These are phyloP conservation scores for Pseudorhiza aurosa DNA, from an alignment of 30 jellyfish, hydroid and myxozoan genomes.

Conservation along the genomic window DNA sequence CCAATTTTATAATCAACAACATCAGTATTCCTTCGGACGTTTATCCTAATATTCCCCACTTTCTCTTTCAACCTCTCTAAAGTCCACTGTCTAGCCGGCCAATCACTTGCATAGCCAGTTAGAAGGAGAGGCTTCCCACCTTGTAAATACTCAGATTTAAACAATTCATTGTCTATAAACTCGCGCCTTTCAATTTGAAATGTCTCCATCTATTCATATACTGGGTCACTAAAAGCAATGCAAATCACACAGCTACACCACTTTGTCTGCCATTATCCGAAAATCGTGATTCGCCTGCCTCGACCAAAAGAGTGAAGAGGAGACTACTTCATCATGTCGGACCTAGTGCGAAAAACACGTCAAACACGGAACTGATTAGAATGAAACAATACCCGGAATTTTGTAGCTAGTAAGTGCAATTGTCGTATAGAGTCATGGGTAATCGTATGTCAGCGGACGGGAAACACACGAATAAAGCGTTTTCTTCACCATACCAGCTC, in stretches of 20 bases:
- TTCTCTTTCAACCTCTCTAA: constrained; percentile 41
- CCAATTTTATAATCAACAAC: constrained; percentile 84
- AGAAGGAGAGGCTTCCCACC: constrained; percentile 82
- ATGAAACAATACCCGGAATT: background rate
- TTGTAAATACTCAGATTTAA: constrained; percentile 57
- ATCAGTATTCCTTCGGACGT: constrained; percentile 88
- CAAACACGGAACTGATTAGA: background rate
- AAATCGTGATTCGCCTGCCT: too few species aligned
- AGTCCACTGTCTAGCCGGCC: constrained; percentile 96
- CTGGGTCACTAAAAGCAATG: too few species aligned
- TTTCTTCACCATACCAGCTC: constrained; percentile 37
- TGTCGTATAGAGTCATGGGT: constrained; percentile 15
- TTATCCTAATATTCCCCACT: constrained; percentile 83
- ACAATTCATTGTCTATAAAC: constrained; percentile 23
- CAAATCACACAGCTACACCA: background rate
- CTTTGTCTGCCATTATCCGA: constrained; percentile 1
- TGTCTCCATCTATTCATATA: background rate
- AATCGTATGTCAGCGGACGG: constrained; percentile 7
- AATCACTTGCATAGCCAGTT: constrained; percentile 64
- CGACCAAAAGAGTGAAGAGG: too few species aligned
- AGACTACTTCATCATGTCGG: too few species aligned
- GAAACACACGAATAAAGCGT: background rate
- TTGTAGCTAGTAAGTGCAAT: background rate
- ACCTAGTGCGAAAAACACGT: too few species aligned
- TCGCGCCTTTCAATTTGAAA: constrained; percentile 14